These are phyloP conservation scores for Vulpes ferrilata DNA, from an alignment of 2,113 vertebrate genomes.

Conservation along the genomic window DNA sequence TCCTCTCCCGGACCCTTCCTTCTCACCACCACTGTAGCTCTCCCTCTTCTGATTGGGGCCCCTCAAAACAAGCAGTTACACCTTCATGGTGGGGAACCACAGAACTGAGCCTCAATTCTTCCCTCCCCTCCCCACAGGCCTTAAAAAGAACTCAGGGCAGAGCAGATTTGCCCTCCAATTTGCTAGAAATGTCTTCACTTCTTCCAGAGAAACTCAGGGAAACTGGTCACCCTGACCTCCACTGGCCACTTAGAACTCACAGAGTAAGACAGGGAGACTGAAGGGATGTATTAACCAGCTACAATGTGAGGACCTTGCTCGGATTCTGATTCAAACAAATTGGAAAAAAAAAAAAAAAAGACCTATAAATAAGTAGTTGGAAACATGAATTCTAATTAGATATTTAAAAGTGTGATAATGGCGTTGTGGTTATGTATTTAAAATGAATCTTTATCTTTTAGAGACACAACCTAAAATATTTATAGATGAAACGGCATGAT, in stretches of 20 bases:
- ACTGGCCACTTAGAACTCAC: not conserved
- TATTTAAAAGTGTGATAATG: not conserved
- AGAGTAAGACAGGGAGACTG: not conserved
- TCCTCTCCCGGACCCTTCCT: not conserved
- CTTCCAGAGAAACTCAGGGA: not conserved
- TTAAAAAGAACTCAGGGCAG: not conserved
- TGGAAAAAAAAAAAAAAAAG: not conserved
- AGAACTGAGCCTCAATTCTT: not conserved
- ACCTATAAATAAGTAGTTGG: not conserved
- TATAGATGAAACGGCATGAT: not conserved
- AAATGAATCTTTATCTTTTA: not conserved
- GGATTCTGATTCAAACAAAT: not conserved
- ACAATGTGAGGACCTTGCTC: not conserved
- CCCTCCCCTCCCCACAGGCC: not conserved
- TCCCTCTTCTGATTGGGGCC: not conserved
- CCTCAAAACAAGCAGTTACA: not conserved
- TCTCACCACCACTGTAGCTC: not conserved
- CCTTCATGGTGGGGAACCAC: not conserved
- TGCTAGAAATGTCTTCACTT: not conserved
- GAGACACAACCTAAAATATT: slow-evolving; percentile 18
- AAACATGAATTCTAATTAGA: slow-evolving; percentile 31
- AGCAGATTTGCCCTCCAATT: not conserved
- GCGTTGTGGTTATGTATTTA: not conserved
- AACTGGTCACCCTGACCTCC: not conserved
- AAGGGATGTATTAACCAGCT: not conserved